A percentile compares a stretch with the other conserved stretches of the same genome.
Evolutionary conservation across 2,888 invertebrate species (phyloP).

Genomic region (Eulithis testata): DNA sequence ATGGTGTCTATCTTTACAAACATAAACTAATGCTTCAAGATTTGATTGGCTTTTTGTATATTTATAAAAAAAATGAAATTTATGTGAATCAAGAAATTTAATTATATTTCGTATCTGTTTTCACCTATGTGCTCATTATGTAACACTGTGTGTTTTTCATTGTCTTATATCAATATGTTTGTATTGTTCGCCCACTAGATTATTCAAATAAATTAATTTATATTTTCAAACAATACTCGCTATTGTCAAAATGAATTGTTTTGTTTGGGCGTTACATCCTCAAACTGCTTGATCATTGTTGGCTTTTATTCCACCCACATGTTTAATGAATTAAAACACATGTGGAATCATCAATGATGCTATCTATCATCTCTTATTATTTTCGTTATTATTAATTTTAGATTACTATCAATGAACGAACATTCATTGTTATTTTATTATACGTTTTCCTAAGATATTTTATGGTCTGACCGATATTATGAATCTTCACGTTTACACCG

Average conservation of each 20-base stretch:
- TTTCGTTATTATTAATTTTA: constrained; percentile 29
- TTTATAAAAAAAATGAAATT: no score
- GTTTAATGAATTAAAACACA: constrained; percentile 51
- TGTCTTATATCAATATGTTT: constrained; percentile 3
- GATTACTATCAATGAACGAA: constrained; percentile 29
- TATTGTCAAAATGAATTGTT: constrained; percentile 76
- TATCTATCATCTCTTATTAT: constrained; percentile 31
- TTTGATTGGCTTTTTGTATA: no score
- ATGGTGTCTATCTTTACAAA: no score
- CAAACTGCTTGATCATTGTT: constrained; percentile 70
- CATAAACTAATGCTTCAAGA: no score
- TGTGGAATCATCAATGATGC: constrained; percentile 4
- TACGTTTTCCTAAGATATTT: not conserved
- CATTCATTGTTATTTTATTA: not conserved
- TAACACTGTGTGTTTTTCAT: not conserved
- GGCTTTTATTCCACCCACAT: constrained; percentile 74
- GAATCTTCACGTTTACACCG: no score
- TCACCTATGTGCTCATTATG: no score
- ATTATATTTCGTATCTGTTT: no score
- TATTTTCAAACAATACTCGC: constrained; percentile 72
- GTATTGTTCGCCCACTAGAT: constrained; percentile 55
- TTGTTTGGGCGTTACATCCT: constrained; percentile 63
- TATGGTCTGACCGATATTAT: no score
- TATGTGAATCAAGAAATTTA: no score
- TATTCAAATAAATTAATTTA: constrained; percentile 63